Base-by-base conservation (phyloP, 2,113 vertebrate species). In the Neopipo cinnamomea region DNA sequence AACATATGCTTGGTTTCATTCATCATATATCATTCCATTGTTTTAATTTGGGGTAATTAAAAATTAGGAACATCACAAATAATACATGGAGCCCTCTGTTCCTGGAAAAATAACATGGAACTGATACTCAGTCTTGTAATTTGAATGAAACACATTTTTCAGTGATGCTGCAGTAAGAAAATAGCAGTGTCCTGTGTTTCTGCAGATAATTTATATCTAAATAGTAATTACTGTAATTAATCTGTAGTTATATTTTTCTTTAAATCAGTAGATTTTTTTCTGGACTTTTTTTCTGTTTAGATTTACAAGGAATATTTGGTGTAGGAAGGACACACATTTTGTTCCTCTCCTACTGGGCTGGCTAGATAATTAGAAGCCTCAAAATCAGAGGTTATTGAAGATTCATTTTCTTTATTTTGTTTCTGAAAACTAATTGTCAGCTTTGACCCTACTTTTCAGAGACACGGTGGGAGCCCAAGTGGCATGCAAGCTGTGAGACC, bases 31-130 rank as follows among this genome's bases (percentile, higher is more conserved):
- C 42, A 93, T 72, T 42, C 83, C 93, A 73, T 85, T 92, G 81
- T 94, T 95, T 93, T 91, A 90, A 89, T 96, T 91, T 89, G 61
- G 50, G 47, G 93, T 95, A 96, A 96, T 97, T 96, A 96, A 95
- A 96, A 96, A 94, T 96, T 95, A 97, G 96, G 85, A 95, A 84
- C 81, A 85, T 79, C 39, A n/a, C 94, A 97, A 97, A 96, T 96
- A 97, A 96, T 96, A 79, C 93, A 96, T 95, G 90, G 66, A 95
- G 70, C 78, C 73, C 92, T 89, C 3, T 14, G 80, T 75, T 95
- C 91, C 35, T 24, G 11, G 39, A 85, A 91, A 89, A 95, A 85
- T 91, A 96, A 85, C 93, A 85, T 3, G 37, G 79, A 86, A 91
- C 50, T 27, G 44, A 93, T 72, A 77, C 50, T 83, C 55, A 81